A percentile compares a stretch with the other conserved stretches of the same genome.
phyloP scores from a whole-genome alignment of 2,888 invertebrate species.

The Drosophila helvetica region DNA sequence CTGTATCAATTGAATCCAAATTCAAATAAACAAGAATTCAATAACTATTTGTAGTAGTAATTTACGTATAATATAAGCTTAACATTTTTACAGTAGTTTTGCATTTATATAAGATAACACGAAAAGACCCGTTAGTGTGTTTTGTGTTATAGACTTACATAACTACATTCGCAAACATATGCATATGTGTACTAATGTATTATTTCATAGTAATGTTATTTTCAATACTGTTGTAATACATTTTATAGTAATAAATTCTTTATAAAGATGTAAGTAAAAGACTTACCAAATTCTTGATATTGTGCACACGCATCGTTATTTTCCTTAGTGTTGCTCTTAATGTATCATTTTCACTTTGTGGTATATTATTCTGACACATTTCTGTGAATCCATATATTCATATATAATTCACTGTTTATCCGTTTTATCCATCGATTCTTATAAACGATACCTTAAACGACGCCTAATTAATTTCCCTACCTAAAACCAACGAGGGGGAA shows the following conservation, averaged over 20 bases:
- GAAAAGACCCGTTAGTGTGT: slow-evolving; percentile 48
- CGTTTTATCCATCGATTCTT: too few species aligned
- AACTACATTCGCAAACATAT: slow-evolving; percentile 61
- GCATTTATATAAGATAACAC: slow-evolving; percentile 65
- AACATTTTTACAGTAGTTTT: slow-evolving; percentile 64
- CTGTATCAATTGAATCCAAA: slow-evolving; percentile 64
- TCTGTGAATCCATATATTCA: too few species aligned
- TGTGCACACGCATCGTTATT: too few species aligned
- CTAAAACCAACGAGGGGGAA: too few species aligned
- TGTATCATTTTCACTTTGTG: too few species aligned
- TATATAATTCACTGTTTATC: too few species aligned
- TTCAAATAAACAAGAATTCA: slow-evolving; percentile 46
- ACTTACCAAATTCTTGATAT: neutral
- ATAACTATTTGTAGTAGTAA: slow-evolving; percentile 54
- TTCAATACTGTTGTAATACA: slow-evolving; percentile 62
- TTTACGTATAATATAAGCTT: slow-evolving; percentile 56
- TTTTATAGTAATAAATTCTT: slow-evolving; percentile 70
- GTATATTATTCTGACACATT: too few species aligned
- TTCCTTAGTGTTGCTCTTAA: too few species aligned
- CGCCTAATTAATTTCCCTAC: too few species aligned
- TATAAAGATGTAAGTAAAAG: slow-evolving; percentile 46
- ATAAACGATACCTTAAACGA: too few species aligned
- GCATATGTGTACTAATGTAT: slow-evolving; percentile 64
- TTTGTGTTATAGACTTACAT: slow-evolving; percentile 64
- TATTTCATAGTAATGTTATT: slow-evolving; percentile 59